Base-by-base conservation (phyloP, 2,113 vertebrate species). In the Brachyistius frenatus region DNA sequence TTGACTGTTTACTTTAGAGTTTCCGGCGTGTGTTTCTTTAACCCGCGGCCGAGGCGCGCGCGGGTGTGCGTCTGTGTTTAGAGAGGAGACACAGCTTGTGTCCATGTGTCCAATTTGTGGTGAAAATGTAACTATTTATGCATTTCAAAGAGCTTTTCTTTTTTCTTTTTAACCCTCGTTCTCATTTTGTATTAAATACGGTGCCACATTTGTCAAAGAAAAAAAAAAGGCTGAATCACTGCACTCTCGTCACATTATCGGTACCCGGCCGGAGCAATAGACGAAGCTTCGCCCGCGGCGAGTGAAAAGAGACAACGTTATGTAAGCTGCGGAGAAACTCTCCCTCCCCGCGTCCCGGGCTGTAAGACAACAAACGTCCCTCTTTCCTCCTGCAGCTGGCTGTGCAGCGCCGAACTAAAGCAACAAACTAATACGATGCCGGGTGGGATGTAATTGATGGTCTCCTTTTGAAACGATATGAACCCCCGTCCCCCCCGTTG, bases 311-410 rank as follows among this genome's bases (percentile, higher is more conserved):
- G 79, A 70, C 56, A 67, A 23, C 32, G 50, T 82, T 79, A 78
- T 44, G 35, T 83, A 90, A 84, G 55, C 71, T 57, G 64, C 47
- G 66, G 72, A 67, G 77, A 76, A 76, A 23, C 23, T 23, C 23
- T 83, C 32, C 55, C 63, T 77, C 66, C 84, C 23, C 81, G 75
- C 72, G 68, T 78, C 75, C 61, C 13, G 32, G 56, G 16, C 41
- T 75, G 61, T n/a, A 55, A 83, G 76, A 88, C 73, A 89, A 81
- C 82, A 78, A 86, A 85, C 70, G 71, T 66, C 54, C 30, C 5
- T n/a, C 66, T 47, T 64, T 67, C 52, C 75, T 67, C 64, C 11
- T 6, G 52, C 49, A 49, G 61, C 60, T 80, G 63, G 74, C 54
- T 4, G 39, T 35, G 46, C 57, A 81, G 64, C 49, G 13, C 71